Conservation (phyloP, 2,113 vertebrate genomes). For the Crotalus helleri region DNA sequence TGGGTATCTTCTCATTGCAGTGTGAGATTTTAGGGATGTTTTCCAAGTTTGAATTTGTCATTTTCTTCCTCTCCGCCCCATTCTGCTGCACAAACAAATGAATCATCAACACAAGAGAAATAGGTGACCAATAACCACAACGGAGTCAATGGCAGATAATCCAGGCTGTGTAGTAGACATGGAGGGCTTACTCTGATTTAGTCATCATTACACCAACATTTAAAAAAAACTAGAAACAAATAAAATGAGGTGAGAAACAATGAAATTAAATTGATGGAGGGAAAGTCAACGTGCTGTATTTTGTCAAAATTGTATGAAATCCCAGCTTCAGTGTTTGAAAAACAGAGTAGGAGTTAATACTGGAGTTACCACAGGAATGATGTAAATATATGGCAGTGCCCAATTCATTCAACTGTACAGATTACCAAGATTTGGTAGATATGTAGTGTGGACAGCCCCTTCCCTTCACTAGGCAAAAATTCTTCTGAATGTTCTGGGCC, state of each 20-base stretch:
- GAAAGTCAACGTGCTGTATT: neutral
- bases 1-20: neutral
- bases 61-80: neutral
- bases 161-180: neutral
- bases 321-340: neutral
- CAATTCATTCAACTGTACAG: neutral
- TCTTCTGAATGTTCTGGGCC: neutral
- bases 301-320: neutral
- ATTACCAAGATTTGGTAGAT: neutral
- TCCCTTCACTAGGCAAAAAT: neutral
- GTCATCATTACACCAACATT: neutral
- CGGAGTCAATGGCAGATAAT: neutral
- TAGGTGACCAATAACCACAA: neutral
- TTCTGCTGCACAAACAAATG: constrained; percentile 4
- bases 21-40: neutral
- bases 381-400: neutral
- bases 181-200: neutral
- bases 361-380: neutral
- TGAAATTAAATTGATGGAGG: neutral
- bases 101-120: neutral
- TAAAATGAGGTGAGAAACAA: neutral
- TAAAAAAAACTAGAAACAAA: neutral
- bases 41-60: neutral
- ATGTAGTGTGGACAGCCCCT: neutral
- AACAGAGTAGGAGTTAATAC: neutral